Evolutionary conservation across 2,888 invertebrate genomes (phyloP), one percentile per base, ranked within the genome.

Genomic region (Sarcophaga subvicina): DNA sequence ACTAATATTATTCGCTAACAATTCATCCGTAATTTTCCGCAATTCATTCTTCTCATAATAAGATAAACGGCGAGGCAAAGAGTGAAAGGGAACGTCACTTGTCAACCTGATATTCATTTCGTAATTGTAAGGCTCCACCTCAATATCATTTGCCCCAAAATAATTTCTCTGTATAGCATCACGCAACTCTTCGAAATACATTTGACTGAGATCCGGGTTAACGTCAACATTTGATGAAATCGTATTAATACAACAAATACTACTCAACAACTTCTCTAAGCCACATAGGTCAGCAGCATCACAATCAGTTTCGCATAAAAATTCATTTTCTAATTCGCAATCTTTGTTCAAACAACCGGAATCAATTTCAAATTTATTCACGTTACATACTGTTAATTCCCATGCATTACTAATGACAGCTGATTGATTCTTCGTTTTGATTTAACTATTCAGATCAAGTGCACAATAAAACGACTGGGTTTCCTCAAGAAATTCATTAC

Each of bases 381-480:
- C 62, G n/a, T n/a, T 62, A 62, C 62, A n/a, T 62, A n/a, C 37
- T 37, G 37, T 37, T 6, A 37, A 37, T 37, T 6, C 1, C 6
- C 27, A 5, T 27, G 27, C 22, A 49, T 76, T 20, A 54, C 64
- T 76, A 37, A 12, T 66, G 54, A 54, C 66, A 76, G 54, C 76
- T 76, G 76, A 54, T 76, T 76, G 76, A 76, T 37, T 76, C 11
- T 14, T 5, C 17, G 63, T 67, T 59, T 66, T 27, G 10, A 25
- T 64, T 22, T 11, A 12, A 17, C 37, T 14, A 76, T 66, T 54
- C 0, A 12, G 64, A 76, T 54, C 64, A 76, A 66, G 54, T 66
- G 76, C 54, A 76, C 49, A 66, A 14, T 22, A 76, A 66, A 27
- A 66, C 11, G 76, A 76, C 14, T 66, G 64, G 3, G 12, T 67